Conservation (phyloP, 2,888 invertebrate species). For the Ennomos erosarius region DNA sequence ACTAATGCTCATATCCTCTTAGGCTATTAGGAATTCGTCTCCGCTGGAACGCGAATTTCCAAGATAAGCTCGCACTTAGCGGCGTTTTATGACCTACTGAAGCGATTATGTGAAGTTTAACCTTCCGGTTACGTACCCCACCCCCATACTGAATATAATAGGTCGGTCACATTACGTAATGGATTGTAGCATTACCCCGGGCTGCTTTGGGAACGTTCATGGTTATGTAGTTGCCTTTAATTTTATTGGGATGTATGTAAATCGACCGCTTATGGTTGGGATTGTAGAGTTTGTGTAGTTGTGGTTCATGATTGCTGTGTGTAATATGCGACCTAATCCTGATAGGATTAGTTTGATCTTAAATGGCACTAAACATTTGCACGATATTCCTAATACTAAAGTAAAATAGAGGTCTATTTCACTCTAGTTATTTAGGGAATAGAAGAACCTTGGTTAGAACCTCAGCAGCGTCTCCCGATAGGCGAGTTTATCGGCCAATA, state of each 20-base stretch:
- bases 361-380: conserved; percentile 7
- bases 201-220: conserved; percentile 46
- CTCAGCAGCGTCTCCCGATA: conserved; percentile 13
- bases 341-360: conserved; percentile 12
- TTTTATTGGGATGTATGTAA: conserved; percentile 46
- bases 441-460: conserved; percentile 19
- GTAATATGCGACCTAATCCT: conserved; percentile 13
- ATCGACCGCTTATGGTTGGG: conserved; percentile 30
- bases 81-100: conserved; percentile 46
- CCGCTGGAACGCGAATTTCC: conserved; percentile 44
- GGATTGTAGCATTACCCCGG: conserved; percentile 54
- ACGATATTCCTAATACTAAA: conserved; percentile 7
- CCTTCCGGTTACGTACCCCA: conserved; percentile 55
- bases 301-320: conserved; percentile 9
- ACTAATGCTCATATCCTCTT: background rate
- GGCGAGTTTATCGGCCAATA: conserved; percentile 48
- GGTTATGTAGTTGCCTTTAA: conserved; percentile 38
- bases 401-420: conserved; percentile 10
- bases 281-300: conserved; percentile 23
- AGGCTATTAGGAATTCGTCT: conserved; percentile 48
- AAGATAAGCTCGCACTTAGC: conserved; percentile 47
- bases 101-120: conserved; percentile 61
- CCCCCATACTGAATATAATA: conserved; percentile 53
- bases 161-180: conserved; percentile 67
- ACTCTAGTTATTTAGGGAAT: conserved; percentile 17